Conservation (phyloP, 2,888 invertebrate species). For the Lochmaea crataegi region DNA sequence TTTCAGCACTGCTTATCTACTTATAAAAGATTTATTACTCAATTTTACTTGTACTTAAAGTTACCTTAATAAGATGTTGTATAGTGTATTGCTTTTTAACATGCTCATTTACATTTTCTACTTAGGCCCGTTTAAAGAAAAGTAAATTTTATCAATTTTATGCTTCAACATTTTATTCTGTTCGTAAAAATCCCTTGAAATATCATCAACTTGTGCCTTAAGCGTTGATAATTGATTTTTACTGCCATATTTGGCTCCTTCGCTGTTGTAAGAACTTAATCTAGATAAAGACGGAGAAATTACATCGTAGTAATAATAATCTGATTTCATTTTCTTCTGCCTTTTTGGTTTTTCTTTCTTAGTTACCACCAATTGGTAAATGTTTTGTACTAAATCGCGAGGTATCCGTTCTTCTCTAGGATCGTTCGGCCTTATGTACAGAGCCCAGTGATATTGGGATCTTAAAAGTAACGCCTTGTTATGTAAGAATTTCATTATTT, state of each 20-base stretch:
- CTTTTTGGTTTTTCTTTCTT: constrained; percentile 72
- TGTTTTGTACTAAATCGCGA: constrained; percentile 77
- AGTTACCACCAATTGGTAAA: constrained; percentile 80
- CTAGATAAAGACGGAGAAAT: constrained; percentile 51
- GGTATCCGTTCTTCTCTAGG: constrained; percentile 84
- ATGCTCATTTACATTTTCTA: neutral
- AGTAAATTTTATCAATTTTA: constrained; percentile 51
- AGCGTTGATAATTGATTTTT: constrained; percentile 37
- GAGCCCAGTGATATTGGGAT: constrained; percentile 77
- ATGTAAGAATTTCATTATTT: constrained; percentile 74
- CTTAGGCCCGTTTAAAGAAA: constrained; percentile 36
- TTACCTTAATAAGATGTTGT: too few relatives aligned
- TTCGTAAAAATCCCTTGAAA: constrained; percentile 52
- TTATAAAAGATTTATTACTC: too few relatives aligned
- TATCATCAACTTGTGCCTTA: constrained; percentile 52
- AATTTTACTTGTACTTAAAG: too few relatives aligned
- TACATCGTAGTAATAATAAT: constrained; percentile 36
- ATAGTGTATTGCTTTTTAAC: too few relatives aligned
- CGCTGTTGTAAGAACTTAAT: constrained; percentile 51
- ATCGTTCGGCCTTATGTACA: constrained; percentile 85
- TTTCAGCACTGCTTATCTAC: too few relatives aligned
- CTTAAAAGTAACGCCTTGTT: constrained; percentile 81
- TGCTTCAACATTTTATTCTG: constrained; percentile 51
- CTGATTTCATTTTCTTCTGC: constrained; percentile 55
- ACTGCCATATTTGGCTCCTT: constrained; percentile 27